Evolutionary conservation across 2,888 invertebrate species (phyloP), one percentile per base, ranked within the genome.

Genomic region (Pelosia muscerda): DNA sequence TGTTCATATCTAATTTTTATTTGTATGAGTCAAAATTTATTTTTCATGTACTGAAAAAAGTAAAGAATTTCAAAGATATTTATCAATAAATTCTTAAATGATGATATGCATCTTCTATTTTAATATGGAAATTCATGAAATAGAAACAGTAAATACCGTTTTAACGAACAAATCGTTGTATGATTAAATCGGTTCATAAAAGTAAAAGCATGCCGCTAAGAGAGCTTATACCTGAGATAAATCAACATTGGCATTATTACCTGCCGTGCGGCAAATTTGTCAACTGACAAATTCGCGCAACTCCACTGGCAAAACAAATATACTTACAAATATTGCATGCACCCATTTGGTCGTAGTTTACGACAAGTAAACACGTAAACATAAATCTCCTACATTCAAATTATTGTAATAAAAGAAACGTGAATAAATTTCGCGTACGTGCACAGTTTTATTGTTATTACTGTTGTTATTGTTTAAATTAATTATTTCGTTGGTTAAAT

Each of bases 81-180:
- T 31, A n/a, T n/a, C 49, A 49, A 34, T 25, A 58, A 31, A 72
- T 76, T 76, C 63, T 63, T 70, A 59, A 34, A 28, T n/a, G n/a
- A 31, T 68, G 75, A 79, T 80, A 73, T 65, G 63, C 64, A 77
- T 80, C 73, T 77, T 22, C 25, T 53, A 64, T 60, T 70, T 63
- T 53, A 64, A 63, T 63, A 69, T 69, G 54, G 68, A 61, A 74
- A 73, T 64, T 63, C 69, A 67, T 73, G 65, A 63, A 77, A 67
- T 66, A 53, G 56, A 68, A 73, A 66, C 64, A 65, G 61, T 60
- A 68, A 66, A 59, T 74, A 57, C 66, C 57, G 66, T 65, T 74
- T 58, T 19, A 65, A 72, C 55, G 23, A 25, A 62, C 62, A 61
- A 64, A 26, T 63, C 65, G 54, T 28, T 53, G 6, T 34, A 13